Percentiles rank a stretch among this genome's conserved stretches.
Evolutionary conservation across 2,113 vertebrate genomes (phyloP).

Genomic region (Heterochromis multidens): DNA sequence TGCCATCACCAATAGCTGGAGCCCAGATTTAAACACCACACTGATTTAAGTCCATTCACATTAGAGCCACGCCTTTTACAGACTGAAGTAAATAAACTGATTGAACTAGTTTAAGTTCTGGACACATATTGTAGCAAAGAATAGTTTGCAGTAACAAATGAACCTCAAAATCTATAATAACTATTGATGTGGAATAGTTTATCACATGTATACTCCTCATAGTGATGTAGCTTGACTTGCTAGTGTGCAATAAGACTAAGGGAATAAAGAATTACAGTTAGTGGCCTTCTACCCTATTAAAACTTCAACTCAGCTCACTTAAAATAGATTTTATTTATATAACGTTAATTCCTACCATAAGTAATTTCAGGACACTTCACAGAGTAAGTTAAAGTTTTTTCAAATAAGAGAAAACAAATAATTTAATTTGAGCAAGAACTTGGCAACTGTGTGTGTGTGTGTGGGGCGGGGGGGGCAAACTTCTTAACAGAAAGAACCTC

Average conservation of each 20-base stretch:
- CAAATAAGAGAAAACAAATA: too few relatives aligned
- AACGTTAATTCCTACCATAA: too few relatives aligned
- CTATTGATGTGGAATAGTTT: background rate
- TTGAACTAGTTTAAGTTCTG: background rate
- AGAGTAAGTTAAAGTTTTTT: too few relatives aligned
- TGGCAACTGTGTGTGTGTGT: too few relatives aligned
- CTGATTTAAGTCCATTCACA: background rate
- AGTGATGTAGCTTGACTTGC: too few relatives aligned
- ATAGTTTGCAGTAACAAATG: background rate
- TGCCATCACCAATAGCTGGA: constrained; percentile 15
- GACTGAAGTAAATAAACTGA: background rate
- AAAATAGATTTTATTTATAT: too few relatives aligned
- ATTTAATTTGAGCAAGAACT: too few relatives aligned
- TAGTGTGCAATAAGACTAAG: rapidly evolving
- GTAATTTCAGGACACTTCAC: too few relatives aligned
- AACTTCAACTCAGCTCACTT: background rate
- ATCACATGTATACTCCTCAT: background rate
- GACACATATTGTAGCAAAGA: background rate
- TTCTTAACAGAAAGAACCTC: too few relatives aligned
- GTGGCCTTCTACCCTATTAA: background rate
- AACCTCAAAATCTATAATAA: background rate
- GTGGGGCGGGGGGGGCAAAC: too few relatives aligned
- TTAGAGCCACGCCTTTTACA: background rate
- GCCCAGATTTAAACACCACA: background rate
- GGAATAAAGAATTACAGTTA: too few relatives aligned